phyloP scores from a whole-genome alignment of 2,888 invertebrate species.

The Drosophila diplacantha region DNA sequence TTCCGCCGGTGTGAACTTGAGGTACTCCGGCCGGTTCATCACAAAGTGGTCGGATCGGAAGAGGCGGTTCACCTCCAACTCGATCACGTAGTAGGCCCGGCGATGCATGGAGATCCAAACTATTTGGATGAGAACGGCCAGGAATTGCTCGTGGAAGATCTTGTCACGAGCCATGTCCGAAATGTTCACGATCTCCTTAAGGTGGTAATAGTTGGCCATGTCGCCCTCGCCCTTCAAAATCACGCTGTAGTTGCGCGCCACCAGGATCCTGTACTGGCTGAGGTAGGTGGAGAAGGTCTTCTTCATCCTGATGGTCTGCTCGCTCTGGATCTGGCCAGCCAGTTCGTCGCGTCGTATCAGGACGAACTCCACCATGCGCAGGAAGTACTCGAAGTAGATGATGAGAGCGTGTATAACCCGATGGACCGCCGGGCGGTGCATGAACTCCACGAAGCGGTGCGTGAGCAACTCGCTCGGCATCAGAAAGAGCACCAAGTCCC shows the following conservation, averaged over 20 bases:
- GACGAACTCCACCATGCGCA: slow-evolving; percentile 75
- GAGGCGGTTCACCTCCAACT: slow-evolving; percentile 74
- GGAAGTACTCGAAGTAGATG: slow-evolving; percentile 76
- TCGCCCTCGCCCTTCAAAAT: slow-evolving; percentile 71
- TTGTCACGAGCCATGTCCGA: slow-evolving; percentile 68
- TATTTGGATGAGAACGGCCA: slow-evolving; percentile 72
- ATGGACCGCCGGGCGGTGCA: slow-evolving; percentile 71
- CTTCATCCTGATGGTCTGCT: slow-evolving; percentile 69
- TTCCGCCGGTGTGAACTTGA: slow-evolving; percentile 64
- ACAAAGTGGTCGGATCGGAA: slow-evolving; percentile 76
- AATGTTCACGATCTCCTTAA: slow-evolving; percentile 65
- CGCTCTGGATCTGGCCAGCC: slow-evolving; percentile 66
- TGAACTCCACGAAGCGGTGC: slow-evolving; percentile 67
- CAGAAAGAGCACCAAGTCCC: slow-evolving; percentile 73
- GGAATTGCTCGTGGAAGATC: slow-evolving; percentile 71
- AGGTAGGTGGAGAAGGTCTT: slow-evolving; percentile 70
- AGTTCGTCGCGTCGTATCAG: slow-evolving; percentile 75
- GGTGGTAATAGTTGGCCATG: slow-evolving; percentile 71
- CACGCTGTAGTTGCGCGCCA: slow-evolving; percentile 75
- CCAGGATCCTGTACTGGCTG: slow-evolving; percentile 73
- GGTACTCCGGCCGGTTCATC: slow-evolving; percentile 51
- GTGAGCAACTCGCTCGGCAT: slow-evolving; percentile 69
- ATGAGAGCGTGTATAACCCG: slow-evolving; percentile 72
- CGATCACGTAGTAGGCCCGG: slow-evolving; percentile 71
- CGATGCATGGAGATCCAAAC: slow-evolving; percentile 76